Percentiles rank a stretch among this genome's conserved stretches.
Evolutionary conservation across 2,888 invertebrate genomes (phyloP).

Genomic region (Matsumyia berberina): DNA sequence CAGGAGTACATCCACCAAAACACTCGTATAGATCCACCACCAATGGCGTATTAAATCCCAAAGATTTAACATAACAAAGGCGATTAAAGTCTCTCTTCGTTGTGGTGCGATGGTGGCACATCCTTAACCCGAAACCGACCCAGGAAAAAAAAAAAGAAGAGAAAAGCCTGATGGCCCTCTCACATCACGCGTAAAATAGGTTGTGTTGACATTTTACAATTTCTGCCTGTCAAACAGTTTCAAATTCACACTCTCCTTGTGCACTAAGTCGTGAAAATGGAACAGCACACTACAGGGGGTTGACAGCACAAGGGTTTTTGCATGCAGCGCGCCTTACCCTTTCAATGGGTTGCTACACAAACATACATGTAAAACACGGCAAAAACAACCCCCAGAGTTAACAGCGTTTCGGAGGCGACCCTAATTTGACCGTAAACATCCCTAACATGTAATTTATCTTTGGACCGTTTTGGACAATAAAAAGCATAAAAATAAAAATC

Average conservation of each 20-base stretch:
- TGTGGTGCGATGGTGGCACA: constrained; percentile 20
- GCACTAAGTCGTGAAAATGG: constrained; percentile 51
- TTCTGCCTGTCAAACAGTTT: constrained; percentile 72
- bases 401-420: constrained; percentile 74
- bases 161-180: neutral
- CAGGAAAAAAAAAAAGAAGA: constrained; percentile 4
- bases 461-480: constrained; percentile 37
- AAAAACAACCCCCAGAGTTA: constrained; percentile 45
- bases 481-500: constrained; percentile 30
- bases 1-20: constrained; percentile 20
- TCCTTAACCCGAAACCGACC: constrained; percentile 31
- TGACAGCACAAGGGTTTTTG: constrained; percentile 31
- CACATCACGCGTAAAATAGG: constrained; percentile 56
- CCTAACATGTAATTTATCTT: constrained; percentile 83
- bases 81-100: constrained; percentile 39
- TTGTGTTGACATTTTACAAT: constrained; percentile 75
- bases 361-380: constrained; percentile 11
- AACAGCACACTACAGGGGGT: constrained; percentile 40
- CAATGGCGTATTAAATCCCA: constrained; percentile 48
- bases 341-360: constrained; percentile 1
- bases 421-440: constrained; percentile 84
- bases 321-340: constrained; percentile 25
- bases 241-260: constrained; percentile 65
- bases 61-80: constrained; percentile 61
- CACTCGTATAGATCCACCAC: constrained; percentile 17